Base-by-base conservation (phyloP, 2,797 vertebrate species). In the Pyrocephalus nanus region DNA sequence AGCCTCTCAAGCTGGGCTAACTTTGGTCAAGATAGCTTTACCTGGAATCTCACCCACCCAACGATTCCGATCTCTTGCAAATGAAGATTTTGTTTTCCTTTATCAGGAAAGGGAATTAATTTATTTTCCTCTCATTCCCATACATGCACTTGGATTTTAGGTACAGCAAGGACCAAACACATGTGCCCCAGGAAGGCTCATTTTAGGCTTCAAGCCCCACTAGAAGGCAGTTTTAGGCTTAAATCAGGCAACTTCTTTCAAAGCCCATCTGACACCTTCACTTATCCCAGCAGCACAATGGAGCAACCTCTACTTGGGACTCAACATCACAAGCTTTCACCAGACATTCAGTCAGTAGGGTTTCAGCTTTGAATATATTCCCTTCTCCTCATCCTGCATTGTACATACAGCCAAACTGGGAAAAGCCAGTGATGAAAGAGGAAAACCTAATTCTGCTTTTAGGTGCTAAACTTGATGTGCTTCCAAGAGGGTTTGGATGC, bases 121-220 rank as follows among this genome's bases (percentile, higher is more conserved):
- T 85, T 72, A 0, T 78, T 65, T 85, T 47, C 86, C 48, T 74
- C n/a, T 57, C 26, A 15, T 66, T 71, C 36, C 12, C 14, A 4
- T 15, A 4, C 9, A 29, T 6, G 2, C 1, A 0, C 36, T 53
- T 47, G 40, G 15, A 14, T 4, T 88, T 76, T 21, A 7, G 1
- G 2, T 42, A 8, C 42, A 65, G 47, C 1, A 4, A 83, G 34
- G 47, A 23, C 15, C 17, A 45, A 26, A 29, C 43, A n/a, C 1
- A 0, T 0, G 1, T 50, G 10, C 26, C 20, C 5, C 8, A 60
- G 26, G 20, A 57, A 82, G 2, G 12, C 6, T 91, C 48, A 30
- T 0, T 67, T 88, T 38, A n/a, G 30, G 22, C n/a, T 65, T 34
- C 21, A 43, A 50, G 34, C 12, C 36, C 25, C 21, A 9, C 23